phyloP scores from a whole-genome alignment of 2,797 vertebrate genomes.

The Sebastes jordani region DNA sequence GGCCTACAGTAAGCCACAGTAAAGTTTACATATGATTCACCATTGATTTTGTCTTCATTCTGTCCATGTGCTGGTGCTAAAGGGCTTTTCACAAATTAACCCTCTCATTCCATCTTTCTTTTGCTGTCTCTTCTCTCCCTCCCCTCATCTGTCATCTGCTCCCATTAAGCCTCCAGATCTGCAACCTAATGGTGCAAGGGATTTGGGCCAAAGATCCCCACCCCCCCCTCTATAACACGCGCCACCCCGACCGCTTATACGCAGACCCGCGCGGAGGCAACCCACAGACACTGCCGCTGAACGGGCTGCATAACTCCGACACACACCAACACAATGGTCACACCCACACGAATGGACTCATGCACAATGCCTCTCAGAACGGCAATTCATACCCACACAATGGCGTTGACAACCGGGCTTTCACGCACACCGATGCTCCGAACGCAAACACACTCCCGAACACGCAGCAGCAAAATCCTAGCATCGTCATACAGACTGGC shows the following conservation, averaged over 20 bases:
- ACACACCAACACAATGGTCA: slow-evolving; percentile 51
- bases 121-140: slow-evolving; percentile 37
- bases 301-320: slow-evolving; percentile 36
- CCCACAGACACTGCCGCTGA: slow-evolving; percentile 29
- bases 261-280: slow-evolving; percentile 14
- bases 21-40: slow-evolving; percentile 34
- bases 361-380: slow-evolving; percentile 55
- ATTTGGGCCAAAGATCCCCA: slow-evolving; percentile 49
- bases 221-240: slow-evolving; percentile 56
- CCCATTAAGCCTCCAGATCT: slow-evolving; percentile 66
- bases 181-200: slow-evolving; percentile 46
- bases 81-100: slow-evolving; percentile 42
- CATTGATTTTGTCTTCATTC: slow-evolving; percentile 52
- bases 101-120: slow-evolving; percentile 35
- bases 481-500: slow-evolving; percentile 77
- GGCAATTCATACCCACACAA: slow-evolving; percentile 60
- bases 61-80: slow-evolving; percentile 39
- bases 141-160: slow-evolving; percentile 47
- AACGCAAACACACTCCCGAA: slow-evolving; percentile 41
- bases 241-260: slow-evolving; percentile 31
- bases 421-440: slow-evolving; percentile 41
- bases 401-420: slow-evolving; percentile 69
- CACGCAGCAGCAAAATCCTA: slow-evolving; percentile 67
- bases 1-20: slow-evolving; percentile 66
- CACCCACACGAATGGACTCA: slow-evolving; percentile 40